Percentiles rank a stretch among this genome's conserved stretches.
Conservation (phyloP, 37 sponge, comb jelly and placozoan species). For the Lycopodina hypogea region DNA sequence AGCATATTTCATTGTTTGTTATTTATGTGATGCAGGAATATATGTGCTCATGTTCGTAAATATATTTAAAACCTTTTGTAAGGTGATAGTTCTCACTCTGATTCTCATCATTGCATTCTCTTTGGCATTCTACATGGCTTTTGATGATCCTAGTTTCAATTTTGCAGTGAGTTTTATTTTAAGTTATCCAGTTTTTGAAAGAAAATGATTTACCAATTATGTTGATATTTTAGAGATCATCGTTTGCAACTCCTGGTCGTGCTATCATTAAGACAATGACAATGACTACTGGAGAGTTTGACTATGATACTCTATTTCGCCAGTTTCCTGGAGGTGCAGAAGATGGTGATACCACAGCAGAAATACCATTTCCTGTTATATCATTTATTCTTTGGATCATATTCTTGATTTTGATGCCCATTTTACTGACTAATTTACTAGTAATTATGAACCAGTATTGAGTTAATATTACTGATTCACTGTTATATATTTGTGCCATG, state of each 20-base stretch:
- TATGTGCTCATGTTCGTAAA: conserved; percentile 95
- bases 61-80: conserved; percentile 84
- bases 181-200: no score
- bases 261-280: conserved; percentile 82
- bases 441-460: conserved; percentile 32
- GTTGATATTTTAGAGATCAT: conserved; percentile 30
- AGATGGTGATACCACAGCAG: not conserved
- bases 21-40: conserved; percentile 52
- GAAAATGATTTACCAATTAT: not conserved
- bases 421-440: conserved; percentile 91
- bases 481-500: no score
- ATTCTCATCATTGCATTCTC: conserved; percentile 88
- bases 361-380: conserved; percentile 34
- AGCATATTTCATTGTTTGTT: no score
- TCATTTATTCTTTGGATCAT: conserved; percentile 81
- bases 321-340: conserved; percentile 23
- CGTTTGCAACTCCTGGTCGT: conserved; percentile 64
- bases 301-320: conserved; percentile 78
- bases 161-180: not conserved
- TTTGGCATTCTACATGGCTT: conserved; percentile 88
- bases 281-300: conserved; percentile 96
- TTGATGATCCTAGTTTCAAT: conserved; percentile 46
- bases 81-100: conserved; percentile 68
- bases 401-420: conserved; percentile 93
- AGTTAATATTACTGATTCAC: no score